Base-by-base conservation (phyloP, 2,888 invertebrate species). In the Drosophila testacea region DNA sequence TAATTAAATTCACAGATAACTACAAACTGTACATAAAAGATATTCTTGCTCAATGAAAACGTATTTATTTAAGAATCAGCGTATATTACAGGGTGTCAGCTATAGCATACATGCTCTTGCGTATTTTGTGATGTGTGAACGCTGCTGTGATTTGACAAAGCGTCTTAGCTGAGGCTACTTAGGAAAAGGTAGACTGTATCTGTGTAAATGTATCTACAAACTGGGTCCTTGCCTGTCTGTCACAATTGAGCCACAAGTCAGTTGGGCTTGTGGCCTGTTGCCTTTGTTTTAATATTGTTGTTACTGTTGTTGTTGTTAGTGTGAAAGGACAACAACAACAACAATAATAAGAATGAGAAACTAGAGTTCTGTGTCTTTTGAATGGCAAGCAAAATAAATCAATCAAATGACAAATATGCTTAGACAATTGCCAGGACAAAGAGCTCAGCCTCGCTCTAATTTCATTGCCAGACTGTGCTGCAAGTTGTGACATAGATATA, bases 341-440 rank as follows among this genome's bases (percentile, higher is more conserved):
- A 22, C 10, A 1, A 42, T 10, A 3, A 2, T 5, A 32, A 32
- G 7, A 51, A 34, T 41, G 46, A 70, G 44, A 44, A 44, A 16
- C 41, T 42, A 48, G 44, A 30, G 30, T 41, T 41, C 28, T 66
- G 74, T 68, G 62, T 74, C 69, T 79, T 78, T 72, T 73, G 68
- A 55, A 66, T 75, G 77, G 71, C 76, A 79, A 57, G 79, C 68
- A 80, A 80, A 83, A 89, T 89, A 89, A 89, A 89, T 90, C 89
- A 89, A 89, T 90, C 90, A 89, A 84, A 88, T 81, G 86, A 79
- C 86, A 90, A 90, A 89, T 90, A 81, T 82, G 88, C 90, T 80
- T 79, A 76, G 83, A 81, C 86, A 90, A 89, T 89, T 89, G 90
- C 79, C 79, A 79, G 75, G 73, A 70, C 72, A 77, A 83, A 56